Conservation (phyloP, 2,888 invertebrate species). For the Drosophila greeni region DNA sequence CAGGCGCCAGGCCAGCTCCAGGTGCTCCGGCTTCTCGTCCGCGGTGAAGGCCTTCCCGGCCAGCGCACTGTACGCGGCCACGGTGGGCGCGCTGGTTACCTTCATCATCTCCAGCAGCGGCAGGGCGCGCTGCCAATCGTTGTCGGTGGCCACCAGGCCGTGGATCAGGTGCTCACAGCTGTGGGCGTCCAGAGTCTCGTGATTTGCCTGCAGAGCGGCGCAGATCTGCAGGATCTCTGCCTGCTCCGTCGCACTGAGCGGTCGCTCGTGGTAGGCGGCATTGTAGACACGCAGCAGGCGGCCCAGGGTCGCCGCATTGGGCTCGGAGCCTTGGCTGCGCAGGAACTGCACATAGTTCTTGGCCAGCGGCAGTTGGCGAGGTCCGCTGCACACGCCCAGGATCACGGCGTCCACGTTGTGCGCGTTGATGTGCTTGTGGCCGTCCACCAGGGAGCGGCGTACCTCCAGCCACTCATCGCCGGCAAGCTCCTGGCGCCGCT, state of each 20-base stretch:
- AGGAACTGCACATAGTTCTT: constrained; percentile 82
- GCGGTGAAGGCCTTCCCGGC: constrained; percentile 81
- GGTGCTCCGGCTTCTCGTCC: constrained; percentile 49
- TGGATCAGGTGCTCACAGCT: constrained; percentile 83
- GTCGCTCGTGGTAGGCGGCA: constrained; percentile 65
- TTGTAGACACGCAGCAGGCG: constrained; percentile 82
- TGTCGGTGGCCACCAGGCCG: constrained; percentile 84
- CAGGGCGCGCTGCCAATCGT: constrained; percentile 83
- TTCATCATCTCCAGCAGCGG: constrained; percentile 82
- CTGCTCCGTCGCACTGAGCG: constrained; percentile 80
- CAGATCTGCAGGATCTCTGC: constrained; percentile 81
- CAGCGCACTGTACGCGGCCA: constrained; percentile 80
- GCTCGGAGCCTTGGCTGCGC: constrained; percentile 78
- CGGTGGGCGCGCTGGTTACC: constrained; percentile 79
- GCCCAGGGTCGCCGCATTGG: constrained; percentile 82
- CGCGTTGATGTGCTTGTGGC: constrained; percentile 63
- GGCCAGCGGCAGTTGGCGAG: constrained; percentile 80
- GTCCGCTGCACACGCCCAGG: constrained; percentile 80
- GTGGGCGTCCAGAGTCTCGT: constrained; percentile 81
- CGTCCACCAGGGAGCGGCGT: constrained; percentile 57
- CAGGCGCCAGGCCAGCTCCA: constrained; percentile 81
- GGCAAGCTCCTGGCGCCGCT: constrained; percentile 46
- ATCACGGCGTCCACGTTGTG: constrained; percentile 83
- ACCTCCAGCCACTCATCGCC: constrained; percentile 68
- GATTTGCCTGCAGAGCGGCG: constrained; percentile 76